Percentiles rank a stretch among this genome's conserved stretches.
Conservation (phyloP, 2,797 vertebrate genomes). For the Lemur catta region DNA sequence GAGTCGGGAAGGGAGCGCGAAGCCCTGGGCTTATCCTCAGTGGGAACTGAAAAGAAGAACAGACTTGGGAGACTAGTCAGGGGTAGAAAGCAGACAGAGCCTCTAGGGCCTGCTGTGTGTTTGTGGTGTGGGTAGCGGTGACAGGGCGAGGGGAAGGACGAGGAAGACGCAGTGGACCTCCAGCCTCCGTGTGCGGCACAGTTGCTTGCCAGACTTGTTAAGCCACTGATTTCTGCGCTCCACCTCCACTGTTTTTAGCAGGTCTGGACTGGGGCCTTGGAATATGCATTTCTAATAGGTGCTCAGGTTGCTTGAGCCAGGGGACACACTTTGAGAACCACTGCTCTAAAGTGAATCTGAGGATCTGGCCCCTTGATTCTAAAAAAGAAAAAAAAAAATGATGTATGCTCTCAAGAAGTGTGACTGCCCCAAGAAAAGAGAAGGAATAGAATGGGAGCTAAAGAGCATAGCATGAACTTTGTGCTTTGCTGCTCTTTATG, state of each 20-base stretch:
- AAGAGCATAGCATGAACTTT: rapidly evolving
- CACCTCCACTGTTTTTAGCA: rapidly evolving
- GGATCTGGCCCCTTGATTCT: neutral
- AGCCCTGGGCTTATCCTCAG: neutral
- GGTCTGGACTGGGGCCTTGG: neutral
- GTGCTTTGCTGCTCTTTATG: rapidly evolving
- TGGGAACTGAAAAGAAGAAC: neutral
- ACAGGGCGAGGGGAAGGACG: rapidly evolving
- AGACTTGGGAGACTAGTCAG: rapidly evolving
- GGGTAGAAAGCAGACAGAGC: neutral
- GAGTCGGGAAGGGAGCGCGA: rapidly evolving
- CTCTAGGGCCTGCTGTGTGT: neutral
- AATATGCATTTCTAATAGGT: neutral
- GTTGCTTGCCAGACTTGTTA: neutral
- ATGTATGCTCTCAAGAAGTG: neutral
- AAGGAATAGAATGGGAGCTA: rapidly evolving
- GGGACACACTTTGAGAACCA: neutral
- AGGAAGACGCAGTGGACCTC: neutral
- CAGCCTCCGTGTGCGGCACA: rapidly evolving
- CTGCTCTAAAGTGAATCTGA: neutral
- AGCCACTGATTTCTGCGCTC: neutral
- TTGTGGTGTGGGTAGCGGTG: neutral
- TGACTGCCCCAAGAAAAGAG: neutral
- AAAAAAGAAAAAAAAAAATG: neutral
- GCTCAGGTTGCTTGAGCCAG: no score